A percentile compares a stretch with the other conserved stretches of the same genome.
These are phyloP conservation scores for Dolomedes plantarius DNA, from an alignment of 2,888 invertebrate species.

Conservation along the genomic window DNA sequence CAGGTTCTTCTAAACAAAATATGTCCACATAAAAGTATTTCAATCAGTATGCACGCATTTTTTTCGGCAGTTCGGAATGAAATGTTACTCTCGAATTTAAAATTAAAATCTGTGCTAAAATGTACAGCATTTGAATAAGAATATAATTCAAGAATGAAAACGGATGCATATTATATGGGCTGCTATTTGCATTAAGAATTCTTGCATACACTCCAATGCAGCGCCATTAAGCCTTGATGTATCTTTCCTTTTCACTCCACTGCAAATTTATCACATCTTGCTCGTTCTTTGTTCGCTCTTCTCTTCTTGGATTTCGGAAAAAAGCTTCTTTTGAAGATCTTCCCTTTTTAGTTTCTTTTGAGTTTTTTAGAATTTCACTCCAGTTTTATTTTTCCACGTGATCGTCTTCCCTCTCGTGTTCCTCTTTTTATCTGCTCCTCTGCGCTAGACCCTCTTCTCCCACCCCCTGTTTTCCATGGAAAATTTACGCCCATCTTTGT, in stretches of 20 bases:
- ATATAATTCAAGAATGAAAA: too few species aligned
- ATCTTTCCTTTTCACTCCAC: neutral
- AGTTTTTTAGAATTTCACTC: neutral
- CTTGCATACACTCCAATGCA: neutral
- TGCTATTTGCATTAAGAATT: too few species aligned
- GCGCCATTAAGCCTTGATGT: neutral
- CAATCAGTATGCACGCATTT: too few species aligned
- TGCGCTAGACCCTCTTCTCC: neutral
- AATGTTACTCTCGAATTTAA: too few species aligned
- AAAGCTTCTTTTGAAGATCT: neutral
- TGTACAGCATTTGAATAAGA: too few species aligned
- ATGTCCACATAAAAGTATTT: too few species aligned
- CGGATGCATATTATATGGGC: too few species aligned
- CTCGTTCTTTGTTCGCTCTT: neutral
- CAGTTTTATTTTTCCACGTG: neutral
- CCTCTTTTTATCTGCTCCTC: neutral
- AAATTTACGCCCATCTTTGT: too few species aligned
- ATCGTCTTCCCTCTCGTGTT: neutral
- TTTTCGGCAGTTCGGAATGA: too few species aligned
- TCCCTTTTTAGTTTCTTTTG: neutral
- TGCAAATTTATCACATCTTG: neutral
- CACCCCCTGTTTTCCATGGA: neutral
- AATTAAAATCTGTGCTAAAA: too few species aligned
- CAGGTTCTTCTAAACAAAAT: too few species aligned
- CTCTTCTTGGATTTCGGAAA: neutral